Evolutionary conservation across 2,888 invertebrate genomes (phyloP).

Genomic region (Agonopterix alstromeriana): DNA sequence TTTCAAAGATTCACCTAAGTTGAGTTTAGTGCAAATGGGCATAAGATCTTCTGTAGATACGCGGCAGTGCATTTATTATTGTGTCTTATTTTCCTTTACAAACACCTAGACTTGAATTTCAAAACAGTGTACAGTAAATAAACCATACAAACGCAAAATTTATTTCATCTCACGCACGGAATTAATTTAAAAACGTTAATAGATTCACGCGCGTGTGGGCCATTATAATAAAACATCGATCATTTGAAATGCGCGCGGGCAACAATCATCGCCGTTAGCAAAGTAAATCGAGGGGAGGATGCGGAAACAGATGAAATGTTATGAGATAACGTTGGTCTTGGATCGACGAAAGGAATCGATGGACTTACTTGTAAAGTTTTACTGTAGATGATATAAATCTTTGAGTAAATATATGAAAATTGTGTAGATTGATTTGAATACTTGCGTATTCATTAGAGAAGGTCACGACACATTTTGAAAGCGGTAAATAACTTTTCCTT

Average conservation of each 20-base stretch:
- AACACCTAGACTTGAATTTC: no score
- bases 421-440: no score
- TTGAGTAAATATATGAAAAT: no score
- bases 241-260: constrained; percentile 31
- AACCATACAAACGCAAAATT: neutral
- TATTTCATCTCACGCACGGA: constrained; percentile 31
- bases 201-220: constrained; percentile 51
- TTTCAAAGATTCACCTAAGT: no score
- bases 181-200: constrained; percentile 33
- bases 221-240: constrained; percentile 52
- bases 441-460: no score
- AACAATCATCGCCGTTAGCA: constrained; percentile 56
- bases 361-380: neutral
- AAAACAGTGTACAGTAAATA: neutral
- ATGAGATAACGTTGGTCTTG: constrained; percentile 11
- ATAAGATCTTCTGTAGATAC: no score
- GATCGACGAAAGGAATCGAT: constrained; percentile 9
- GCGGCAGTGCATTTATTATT: no score
- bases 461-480: no score
- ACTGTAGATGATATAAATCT: no score
- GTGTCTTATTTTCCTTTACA: no score
- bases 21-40: no score
- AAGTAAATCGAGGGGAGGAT: constrained; percentile 58
- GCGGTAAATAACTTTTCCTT: no score
- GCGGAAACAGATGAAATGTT: constrained; percentile 44